Percentiles rank a stretch among this genome's conserved stretches.
These are phyloP conservation scores for Leucophenga montana DNA, from an alignment of 2,888 invertebrate species.

Conservation along the genomic window DNA sequence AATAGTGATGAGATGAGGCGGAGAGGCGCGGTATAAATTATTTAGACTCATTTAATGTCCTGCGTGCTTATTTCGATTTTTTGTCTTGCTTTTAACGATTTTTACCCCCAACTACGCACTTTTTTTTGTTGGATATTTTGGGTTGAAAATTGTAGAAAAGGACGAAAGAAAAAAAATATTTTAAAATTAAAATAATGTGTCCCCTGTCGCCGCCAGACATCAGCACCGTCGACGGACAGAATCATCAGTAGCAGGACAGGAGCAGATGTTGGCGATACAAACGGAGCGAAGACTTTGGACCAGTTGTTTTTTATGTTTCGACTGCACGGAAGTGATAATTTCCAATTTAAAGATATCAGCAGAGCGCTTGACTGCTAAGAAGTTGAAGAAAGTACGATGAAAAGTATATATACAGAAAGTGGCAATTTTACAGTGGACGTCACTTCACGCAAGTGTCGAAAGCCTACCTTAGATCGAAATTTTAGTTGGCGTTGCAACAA, in stretches of 20 bases:
- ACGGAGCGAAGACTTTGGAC: conserved; percentile 9
- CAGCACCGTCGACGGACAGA: conserved; percentile 6
- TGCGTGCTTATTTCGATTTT: conserved; percentile 41
- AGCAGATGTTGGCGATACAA: conserved; percentile 19
- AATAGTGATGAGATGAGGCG: background rate
- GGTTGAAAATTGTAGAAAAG: conserved; percentile 29
- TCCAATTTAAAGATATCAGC: conserved; percentile 18
- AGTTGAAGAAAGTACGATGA: no score
- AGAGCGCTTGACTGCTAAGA: no score
- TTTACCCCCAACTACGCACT: conserved; percentile 51
- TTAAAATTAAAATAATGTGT: conserved; percentile 70
- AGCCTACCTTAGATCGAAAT: no score
- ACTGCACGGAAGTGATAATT: conserved; percentile 42
- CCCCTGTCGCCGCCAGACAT: conserved; percentile 69
- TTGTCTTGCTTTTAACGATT: conserved; percentile 37
- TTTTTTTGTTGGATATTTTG: conserved; percentile 52
- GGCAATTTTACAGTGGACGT: no score
- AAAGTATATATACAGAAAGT: no score
- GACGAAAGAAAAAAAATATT: conserved; percentile 43
- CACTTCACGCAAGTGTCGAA: no score
- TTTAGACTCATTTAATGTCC: conserved; percentile 64
- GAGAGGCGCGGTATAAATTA: conserved; percentile 55
- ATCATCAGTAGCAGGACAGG: background rate
- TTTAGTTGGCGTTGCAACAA: no score
- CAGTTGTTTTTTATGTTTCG: conserved; percentile 36